These are phyloP conservation scores for Esox niger DNA, from an alignment of 2,113 vertebrate genomes.

Conservation along the genomic window DNA sequence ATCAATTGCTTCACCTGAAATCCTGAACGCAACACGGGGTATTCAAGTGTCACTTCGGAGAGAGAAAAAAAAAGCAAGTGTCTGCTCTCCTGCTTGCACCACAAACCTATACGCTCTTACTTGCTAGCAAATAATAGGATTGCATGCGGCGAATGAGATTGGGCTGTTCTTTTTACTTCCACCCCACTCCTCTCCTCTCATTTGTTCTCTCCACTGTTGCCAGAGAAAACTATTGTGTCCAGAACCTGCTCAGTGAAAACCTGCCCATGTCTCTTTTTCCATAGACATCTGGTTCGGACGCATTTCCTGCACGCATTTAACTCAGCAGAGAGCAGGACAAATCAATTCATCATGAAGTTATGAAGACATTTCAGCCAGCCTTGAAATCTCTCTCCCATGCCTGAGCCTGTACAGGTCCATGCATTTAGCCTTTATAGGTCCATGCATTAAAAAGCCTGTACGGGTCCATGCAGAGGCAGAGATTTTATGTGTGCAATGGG, in stretches of 20 bases:
- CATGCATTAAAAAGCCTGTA: too few relatives aligned
- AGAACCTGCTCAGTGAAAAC: neutral
- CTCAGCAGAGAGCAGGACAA: neutral
- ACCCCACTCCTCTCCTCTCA: constrained; percentile 7
- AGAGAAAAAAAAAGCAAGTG: constrained; percentile 11
- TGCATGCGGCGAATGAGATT: constrained; percentile 11
- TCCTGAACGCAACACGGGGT: constrained; percentile 26
- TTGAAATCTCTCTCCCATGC: constrained; percentile 2
- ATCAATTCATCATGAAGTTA: neutral
- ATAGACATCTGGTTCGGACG: neutral
- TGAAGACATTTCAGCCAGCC: too few relatives aligned
- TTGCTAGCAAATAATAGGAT: constrained; percentile 27
- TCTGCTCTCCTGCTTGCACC: constrained; percentile 12
- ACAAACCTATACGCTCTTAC: constrained; percentile 14
- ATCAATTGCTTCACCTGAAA: constrained; percentile 68
- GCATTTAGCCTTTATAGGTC: too few relatives aligned
- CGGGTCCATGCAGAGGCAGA: too few relatives aligned
- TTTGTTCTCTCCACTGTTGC: neutral
- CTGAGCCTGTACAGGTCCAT: neutral
- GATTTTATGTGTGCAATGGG: too few relatives aligned
- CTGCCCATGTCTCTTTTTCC: neutral
- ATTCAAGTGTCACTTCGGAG: constrained; percentile 52
- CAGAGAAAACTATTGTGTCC: neutral
- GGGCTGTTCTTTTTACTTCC: constrained; percentile 15
- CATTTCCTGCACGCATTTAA: neutral